Evolutionary conservation across 2,113 vertebrate species (phyloP), one percentile per base, ranked within the genome.

Genomic region (Chrysochloris asiatica): DNA sequence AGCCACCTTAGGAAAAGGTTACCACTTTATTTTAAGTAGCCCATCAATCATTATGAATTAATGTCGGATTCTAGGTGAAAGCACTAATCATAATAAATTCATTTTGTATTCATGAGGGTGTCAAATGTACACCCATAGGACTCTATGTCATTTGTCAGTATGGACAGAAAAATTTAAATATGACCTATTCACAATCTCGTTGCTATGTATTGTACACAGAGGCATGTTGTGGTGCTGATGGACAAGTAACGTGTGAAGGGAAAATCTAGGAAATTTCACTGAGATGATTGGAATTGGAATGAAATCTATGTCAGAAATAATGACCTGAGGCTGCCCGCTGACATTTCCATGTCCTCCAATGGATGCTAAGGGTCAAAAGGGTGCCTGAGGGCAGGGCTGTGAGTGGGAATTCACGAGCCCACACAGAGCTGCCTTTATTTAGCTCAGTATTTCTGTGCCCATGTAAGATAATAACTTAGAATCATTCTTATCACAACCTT

Each of bases 21-120:
- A 96, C 19, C 77, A 72, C 59, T 95, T 96, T 96, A 85, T 94
- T 96, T 95, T 96, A 95, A 96, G 63, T 93, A 96, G 86, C 30
- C 36, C 45, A 96, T 96, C 72, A 97, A 90, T 96, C 90, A 95
- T 86, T 94, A 90, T 75, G 54, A 97, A 95, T 97, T 97, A 95
- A 59, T 91, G 36, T 88, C 65, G 0, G 87, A 61, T 95, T 97
- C 90, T 93, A 83, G 93, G 85, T 92, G 95, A 97, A 97, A 96
- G 63, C 41, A 72, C 63, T 90, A 85, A 95, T 95, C 93, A 96
- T 95, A 96, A 96, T 95, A 95, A 96, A 96, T 96, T 95, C 65
- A 94, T 87, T 91, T 75, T 38, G 90, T 94, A 95, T 96, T 97
- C 83, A 97, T 95, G 72, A 97, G 48, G 73, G 90, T 93, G 56